These are phyloP conservation scores for Drosophila sordidula DNA, from an alignment of 2,888 invertebrate species.

Conservation along the genomic window DNA sequence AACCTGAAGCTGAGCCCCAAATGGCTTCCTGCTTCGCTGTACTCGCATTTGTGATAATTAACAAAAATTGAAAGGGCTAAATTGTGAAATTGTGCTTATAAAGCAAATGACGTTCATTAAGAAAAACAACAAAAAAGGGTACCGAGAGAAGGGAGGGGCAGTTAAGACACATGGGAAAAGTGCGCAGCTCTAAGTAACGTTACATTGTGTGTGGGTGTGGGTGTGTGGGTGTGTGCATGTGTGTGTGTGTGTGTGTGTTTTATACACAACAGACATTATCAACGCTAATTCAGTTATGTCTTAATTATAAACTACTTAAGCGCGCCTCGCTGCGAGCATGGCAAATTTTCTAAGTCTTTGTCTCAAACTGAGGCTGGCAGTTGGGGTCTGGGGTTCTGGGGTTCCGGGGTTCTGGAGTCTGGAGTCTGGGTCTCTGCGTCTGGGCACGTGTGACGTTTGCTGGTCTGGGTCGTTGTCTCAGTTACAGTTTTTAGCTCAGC, in stretches of 20 bases:
- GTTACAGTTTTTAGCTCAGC: conserved; percentile 34
- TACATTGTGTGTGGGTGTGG: conserved; percentile 1
- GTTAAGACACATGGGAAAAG: conserved; percentile 50
- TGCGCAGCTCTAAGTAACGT: conserved; percentile 36
- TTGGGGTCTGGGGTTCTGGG: not conserved
- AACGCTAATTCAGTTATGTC: conserved; percentile 83
- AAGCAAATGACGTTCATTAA: conserved; percentile 72
- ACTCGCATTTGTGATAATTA: conserved; percentile 74
- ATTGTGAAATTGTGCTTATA: conserved; percentile 79
- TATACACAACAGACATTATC: conserved; percentile 77
- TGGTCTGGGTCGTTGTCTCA: conserved; percentile 39
- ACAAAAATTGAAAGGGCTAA: conserved; percentile 79
- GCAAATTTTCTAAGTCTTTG: conserved; percentile 64
- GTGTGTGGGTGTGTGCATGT: conserved; percentile 7
- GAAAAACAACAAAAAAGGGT: conserved; percentile 27
- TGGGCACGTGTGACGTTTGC: conserved; percentile 77
- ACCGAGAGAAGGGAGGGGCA: not conserved
- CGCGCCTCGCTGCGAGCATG: conserved; percentile 66
- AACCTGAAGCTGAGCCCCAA: conserved; percentile 14
- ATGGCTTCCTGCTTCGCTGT: conserved; percentile 25
- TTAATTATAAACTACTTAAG: conserved; percentile 83
- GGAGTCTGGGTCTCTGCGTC: conserved; percentile 13
- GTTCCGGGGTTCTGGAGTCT: not conserved
- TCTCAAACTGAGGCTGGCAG: conserved; percentile 13
- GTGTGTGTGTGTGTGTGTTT: conserved; percentile 28